Base-by-base conservation (phyloP, 2,888 invertebrate genomes). In the Conistra vaccinii region DNA sequence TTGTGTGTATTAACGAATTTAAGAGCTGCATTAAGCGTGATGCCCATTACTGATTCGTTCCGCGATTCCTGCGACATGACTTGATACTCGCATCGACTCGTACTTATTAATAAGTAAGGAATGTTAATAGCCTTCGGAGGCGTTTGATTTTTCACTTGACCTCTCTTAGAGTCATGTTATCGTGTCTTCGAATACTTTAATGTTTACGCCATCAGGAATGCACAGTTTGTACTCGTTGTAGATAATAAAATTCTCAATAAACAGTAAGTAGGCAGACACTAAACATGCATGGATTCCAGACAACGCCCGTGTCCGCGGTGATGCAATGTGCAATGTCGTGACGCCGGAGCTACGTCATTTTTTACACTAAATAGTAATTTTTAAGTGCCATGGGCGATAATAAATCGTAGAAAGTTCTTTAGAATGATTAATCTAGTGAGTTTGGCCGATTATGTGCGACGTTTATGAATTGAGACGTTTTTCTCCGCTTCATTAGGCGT, bases 171-270 rank as follows among this genome's bases (percentile, higher is more conserved):
- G 87, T 87, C 85, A 82, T 88, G 86, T 88, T 89, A 89, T 87
- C 90, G 87, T 89, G 88, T 89, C 88, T 90, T 89, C 89, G 84
- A 89, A 90, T 89, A 89, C 87, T 90, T 87, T 84, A 85, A 90
- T 90, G 89, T 90, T 90, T 90, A 91, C 88, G 82, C 86, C 88
- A 89, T 88, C 86, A 87, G 88, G 87, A 90, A 91, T 89, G 89
- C 85, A 87, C 79, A 88, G 83, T 84, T 85, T 88, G 85, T 88
- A 88, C 85, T 87, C 88, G 85, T 81, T 85, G 80, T 85, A 89
- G 91, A 92, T 92, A 91, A 92, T 92, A 92, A 92, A 92, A 92
- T 90, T 92, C 88, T 89, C 87, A 90, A 91, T 91, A 93, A 88
- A 90, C 88, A 88, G 83, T 83, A 88, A 87, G 87, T 86, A 89